These are phyloP conservation scores for Xiphorhynchus elegans DNA, from an alignment of 2,113 vertebrate genomes.

Conservation along the genomic window DNA sequence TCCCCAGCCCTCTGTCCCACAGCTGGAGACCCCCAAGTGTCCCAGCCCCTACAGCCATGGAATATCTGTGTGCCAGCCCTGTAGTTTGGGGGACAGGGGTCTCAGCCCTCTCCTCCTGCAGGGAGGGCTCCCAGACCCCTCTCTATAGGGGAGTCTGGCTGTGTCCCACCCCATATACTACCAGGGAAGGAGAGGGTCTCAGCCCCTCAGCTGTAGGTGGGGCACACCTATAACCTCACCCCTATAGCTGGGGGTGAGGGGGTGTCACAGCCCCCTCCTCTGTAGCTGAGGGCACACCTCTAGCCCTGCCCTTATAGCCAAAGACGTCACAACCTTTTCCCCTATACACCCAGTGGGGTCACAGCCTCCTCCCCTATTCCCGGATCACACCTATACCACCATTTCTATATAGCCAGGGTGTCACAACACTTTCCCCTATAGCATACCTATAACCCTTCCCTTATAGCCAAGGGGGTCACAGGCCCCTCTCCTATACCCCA, in stretches of 20 bases:
- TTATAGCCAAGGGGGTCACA: neutral
- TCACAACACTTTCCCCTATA: neutral
- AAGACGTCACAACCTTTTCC: neutral
- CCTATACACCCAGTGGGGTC: neutral
- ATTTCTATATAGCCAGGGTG: too few species aligned
- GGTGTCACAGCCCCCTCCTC: neutral
- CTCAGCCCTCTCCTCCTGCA: rapidly evolving
- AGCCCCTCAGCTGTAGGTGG: neutral
- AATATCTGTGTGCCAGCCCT: neutral
- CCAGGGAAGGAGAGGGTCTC: neutral
- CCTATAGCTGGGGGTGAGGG: too few species aligned
- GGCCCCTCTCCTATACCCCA: neutral
- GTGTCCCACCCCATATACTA: too few species aligned
- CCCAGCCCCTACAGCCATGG: neutral
- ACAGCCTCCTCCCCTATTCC: neutral
- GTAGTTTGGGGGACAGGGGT: rapidly evolving
- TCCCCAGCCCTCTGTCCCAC: neutral
- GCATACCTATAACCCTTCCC: too few species aligned
- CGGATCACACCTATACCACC: neutral
- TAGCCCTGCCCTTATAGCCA: neutral
- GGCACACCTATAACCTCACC: neutral
- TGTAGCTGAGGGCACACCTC: neutral
- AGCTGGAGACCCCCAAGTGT: rapidly evolving
- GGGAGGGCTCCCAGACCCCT: too few species aligned
- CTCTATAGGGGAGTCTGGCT: rapidly evolving